Evolutionary conservation across 2,888 invertebrate genomes (phyloP).

Genomic region (Nudaria mundana): DNA sequence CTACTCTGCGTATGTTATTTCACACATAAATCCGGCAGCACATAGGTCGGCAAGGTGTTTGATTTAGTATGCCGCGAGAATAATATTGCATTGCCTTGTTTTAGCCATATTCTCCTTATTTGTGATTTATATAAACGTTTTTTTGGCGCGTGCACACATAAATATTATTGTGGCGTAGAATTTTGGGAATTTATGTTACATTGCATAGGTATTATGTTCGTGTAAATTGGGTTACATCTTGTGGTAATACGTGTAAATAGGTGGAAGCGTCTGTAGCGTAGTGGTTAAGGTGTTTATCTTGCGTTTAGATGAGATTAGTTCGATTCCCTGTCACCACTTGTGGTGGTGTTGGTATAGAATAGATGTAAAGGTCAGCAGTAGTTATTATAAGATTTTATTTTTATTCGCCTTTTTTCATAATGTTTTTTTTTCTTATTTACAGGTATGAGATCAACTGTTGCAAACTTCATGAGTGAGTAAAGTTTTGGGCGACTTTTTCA

Average conservation of each 20-base stretch:
- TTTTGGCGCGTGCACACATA: constrained; percentile 23
- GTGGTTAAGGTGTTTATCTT: no score
- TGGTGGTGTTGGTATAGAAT: no score
- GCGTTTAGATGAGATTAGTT: no score
- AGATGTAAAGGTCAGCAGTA: no score
- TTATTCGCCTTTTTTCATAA: neutral
- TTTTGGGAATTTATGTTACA: constrained; percentile 1
- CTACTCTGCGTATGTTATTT: constrained; percentile 36
- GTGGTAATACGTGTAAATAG: no score
- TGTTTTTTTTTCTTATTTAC: neutral
- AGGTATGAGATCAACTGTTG: constrained; percentile 1
- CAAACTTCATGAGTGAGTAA: no score
- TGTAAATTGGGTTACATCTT: no score
- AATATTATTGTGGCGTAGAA: constrained; percentile 8
- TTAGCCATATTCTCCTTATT: constrained; percentile 29
- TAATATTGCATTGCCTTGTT: constrained; percentile 41
- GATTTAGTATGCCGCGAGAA: constrained; percentile 41
- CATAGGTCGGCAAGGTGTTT: constrained; percentile 35
- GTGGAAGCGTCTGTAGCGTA: no score
- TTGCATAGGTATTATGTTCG: no score
- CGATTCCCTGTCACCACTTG: no score
- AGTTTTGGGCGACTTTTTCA: no score
- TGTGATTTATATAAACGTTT: constrained; percentile 34
- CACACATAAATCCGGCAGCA: constrained; percentile 40
- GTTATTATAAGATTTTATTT: no score